Conservation (phyloP, 2,113 vertebrate genomes). For the Pogonocichla stellata region DNA sequence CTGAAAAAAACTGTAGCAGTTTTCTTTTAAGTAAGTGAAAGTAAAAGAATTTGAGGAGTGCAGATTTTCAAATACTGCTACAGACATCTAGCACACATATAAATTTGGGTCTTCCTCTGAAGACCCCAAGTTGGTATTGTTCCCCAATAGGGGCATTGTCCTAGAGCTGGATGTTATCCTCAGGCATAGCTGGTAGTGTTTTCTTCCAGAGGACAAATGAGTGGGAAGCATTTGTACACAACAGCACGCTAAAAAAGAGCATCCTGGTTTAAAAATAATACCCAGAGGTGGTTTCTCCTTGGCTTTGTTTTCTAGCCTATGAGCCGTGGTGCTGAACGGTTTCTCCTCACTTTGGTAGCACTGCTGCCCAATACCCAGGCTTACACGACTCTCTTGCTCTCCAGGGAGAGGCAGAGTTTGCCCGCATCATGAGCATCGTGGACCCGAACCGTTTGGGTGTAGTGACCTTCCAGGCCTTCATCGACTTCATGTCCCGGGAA, state of each 20-base stretch:
- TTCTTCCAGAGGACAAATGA: neutral
- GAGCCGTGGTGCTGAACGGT: neutral
- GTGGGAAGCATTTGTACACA: neutral
- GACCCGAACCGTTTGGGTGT: constrained; percentile 95
- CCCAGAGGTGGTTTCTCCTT: neutral
- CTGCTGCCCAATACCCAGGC: neutral
- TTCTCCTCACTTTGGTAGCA: neutral
- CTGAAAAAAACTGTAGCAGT: neutral
- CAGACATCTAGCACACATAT: neutral
- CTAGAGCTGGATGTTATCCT: neutral
- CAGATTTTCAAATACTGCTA: neutral
- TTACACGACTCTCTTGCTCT: constrained; percentile 45
- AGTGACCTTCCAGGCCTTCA: constrained; percentile 98
- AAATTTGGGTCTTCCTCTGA: neutral
- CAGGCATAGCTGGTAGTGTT: neutral
- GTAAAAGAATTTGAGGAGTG: neutral
- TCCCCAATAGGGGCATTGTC: neutral
- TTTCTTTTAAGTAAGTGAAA: neutral
- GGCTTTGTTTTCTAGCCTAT: constrained; percentile 6
- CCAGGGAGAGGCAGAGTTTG: constrained; percentile 96
- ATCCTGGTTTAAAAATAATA: neutral
- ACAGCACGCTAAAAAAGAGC: neutral
- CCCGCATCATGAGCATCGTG: constrained; percentile 98
- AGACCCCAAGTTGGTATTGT: neutral
- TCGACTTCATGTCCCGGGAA: constrained; percentile 98